These are phyloP conservation scores for Ctenochaetus hawaiiensis DNA, from an alignment of 2,797 vertebrate species.

Conservation along the genomic window DNA sequence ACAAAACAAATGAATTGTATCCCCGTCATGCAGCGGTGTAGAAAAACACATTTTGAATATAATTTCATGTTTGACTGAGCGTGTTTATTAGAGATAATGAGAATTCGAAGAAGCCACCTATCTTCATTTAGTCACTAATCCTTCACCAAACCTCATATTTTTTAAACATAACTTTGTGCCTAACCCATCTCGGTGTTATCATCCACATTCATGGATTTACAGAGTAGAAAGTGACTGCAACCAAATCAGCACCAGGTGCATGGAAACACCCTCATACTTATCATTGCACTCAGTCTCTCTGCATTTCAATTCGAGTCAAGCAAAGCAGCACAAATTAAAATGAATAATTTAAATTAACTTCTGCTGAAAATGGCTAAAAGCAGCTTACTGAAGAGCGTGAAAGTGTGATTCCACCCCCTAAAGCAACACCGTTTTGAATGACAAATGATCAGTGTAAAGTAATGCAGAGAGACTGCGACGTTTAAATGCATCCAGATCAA, in stretches of 20 bases:
- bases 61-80: neutral
- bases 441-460: slow-evolving; percentile 30
- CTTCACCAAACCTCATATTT: slow-evolving; percentile 33
- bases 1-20: neutral
- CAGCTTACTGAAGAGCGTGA: neutral
- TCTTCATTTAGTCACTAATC: slow-evolving; percentile 44
- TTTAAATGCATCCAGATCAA: slow-evolving; percentile 46
- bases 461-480: slow-evolving; percentile 83
- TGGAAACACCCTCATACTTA: slow-evolving; percentile 57
- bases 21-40: neutral
- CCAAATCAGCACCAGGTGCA: slow-evolving; percentile 58
- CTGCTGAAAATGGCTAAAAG: slow-evolving; percentile 24
- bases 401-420: neutral
- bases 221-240: slow-evolving; percentile 21
- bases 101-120: slow-evolving; percentile 11
- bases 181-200: slow-evolving; percentile 71
- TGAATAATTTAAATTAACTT: slow-evolving; percentile 44
- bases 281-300: slow-evolving; percentile 69
- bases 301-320: slow-evolving; percentile 51
- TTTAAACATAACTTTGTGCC: slow-evolving; percentile 58
- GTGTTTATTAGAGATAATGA: slow-evolving; percentile 10
- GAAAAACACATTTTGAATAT: neutral
- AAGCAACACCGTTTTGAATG: slow-evolving; percentile 19
- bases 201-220: slow-evolving; percentile 42
- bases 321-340: slow-evolving; percentile 53